Percentiles rank a stretch among this genome's conserved stretches.
phyloP scores from a whole-genome alignment of 2,113 vertebrate genomes.

The Stictonetta naevosa region DNA sequence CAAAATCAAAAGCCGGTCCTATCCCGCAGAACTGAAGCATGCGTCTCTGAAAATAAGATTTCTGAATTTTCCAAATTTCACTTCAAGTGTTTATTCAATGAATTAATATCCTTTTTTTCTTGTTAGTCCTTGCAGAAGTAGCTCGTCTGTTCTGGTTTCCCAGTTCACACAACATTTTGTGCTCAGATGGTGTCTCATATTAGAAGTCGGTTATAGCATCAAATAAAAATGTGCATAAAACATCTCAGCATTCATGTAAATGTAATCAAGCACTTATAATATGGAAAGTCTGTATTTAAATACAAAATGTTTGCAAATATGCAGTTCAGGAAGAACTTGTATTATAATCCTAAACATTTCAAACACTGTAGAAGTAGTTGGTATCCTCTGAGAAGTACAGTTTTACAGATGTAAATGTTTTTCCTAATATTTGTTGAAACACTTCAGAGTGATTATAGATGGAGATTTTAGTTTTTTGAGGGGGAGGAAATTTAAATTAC shows the following conservation, averaged over 20 bases:
- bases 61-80: background rate
- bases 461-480: background rate
- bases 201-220: background rate
- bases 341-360: background rate
- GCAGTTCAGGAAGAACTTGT: background rate
- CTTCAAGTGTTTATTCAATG: background rate
- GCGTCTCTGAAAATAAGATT: background rate
- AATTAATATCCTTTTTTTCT: background rate
- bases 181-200: background rate
- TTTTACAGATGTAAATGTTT: background rate
- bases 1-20: background rate
- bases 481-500: background rate
- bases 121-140: background rate
- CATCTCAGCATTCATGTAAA: background rate
- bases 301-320: background rate
- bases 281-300: background rate
- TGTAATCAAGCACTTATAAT: background rate
- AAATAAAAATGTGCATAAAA: constrained; percentile 15
- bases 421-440: background rate
- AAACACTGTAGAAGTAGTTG: background rate
- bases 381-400: background rate
- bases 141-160: background rate
- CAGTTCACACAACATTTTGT: background rate
- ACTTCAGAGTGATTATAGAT: background rate
- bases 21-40: background rate